These are phyloP conservation scores for Sitobion miscanthi DNA, from an alignment of 1,140 invertebrate genomes.

Conservation along the genomic window DNA sequence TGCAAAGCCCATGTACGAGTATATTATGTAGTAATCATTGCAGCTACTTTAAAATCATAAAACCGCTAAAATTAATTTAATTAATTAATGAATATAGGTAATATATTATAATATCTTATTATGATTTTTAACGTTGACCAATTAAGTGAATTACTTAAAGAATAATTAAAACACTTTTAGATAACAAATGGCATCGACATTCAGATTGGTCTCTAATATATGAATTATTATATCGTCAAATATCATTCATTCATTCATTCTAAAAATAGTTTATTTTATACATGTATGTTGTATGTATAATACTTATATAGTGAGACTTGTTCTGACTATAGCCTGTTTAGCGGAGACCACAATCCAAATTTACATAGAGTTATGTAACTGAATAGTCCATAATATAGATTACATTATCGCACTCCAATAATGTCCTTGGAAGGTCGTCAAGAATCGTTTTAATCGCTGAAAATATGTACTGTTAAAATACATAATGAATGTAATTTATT, in stretches of 20 bases:
- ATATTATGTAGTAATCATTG: neutral
- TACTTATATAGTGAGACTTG: conserved; percentile 23
- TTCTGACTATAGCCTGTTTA: neutral
- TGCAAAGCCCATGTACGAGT: neutral
- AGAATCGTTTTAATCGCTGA: neutral
- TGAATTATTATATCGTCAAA: neutral
- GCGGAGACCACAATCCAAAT: neutral
- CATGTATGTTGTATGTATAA: neutral
- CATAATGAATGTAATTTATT: neutral
- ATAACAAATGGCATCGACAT: neutral
- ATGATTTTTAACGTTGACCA: neutral
- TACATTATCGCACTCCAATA: neutral
- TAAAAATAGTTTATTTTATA: neutral
- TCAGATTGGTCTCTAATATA: neutral
- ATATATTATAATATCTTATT: too few species aligned
- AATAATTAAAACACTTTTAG: neutral
- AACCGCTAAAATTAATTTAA: too few species aligned
- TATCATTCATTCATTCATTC: neutral
- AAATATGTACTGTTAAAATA: conserved; percentile 4
- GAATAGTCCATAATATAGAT: neutral
- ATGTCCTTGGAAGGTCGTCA: conserved; percentile 25
- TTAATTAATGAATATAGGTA: too few species aligned
- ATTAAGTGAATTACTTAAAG: neutral
- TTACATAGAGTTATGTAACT: conserved; percentile 22
- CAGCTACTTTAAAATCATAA: too few species aligned